A percentile compares a stretch with the other conserved stretches of the same genome.
Evolutionary conservation across 1,140 invertebrate species (phyloP).

Genomic region (Melanaphis sacchari): DNA sequence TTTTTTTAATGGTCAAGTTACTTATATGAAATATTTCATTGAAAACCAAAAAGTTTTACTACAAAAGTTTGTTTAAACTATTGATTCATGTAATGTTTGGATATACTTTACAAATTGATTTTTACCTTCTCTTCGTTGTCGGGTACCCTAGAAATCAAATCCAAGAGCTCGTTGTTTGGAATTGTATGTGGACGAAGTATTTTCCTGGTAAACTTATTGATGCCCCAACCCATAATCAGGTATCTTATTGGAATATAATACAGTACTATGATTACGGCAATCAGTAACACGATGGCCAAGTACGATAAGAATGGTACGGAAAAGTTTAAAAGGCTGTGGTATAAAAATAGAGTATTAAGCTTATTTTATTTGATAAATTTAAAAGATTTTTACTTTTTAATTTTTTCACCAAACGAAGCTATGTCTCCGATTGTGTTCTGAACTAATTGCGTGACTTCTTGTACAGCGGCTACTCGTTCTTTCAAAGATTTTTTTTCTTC

Average conservation of each 20-base stretch:
- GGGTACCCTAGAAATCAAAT: slow-evolving; percentile 94
- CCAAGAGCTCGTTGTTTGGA: slow-evolving; percentile 96
- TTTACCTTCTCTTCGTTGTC: slow-evolving; percentile 91
- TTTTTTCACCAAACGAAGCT: slow-evolving; percentile 88
- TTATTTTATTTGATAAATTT: not conserved
- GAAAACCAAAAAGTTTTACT: not conserved
- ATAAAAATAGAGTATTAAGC: slow-evolving; percentile 56
- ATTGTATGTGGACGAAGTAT: slow-evolving; percentile 91
- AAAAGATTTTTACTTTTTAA: slow-evolving; percentile 80
- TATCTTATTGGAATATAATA: slow-evolving; percentile 92
- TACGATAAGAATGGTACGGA: slow-evolving; percentile 95
- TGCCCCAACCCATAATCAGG: slow-evolving; percentile 94
- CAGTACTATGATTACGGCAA: slow-evolving; percentile 77
- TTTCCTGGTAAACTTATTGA: slow-evolving; percentile 96
- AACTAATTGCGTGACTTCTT: slow-evolving; percentile 93
- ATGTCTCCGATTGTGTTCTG: slow-evolving; percentile 93
- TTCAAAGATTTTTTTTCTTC: slow-evolving; percentile 96
- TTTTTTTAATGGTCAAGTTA: not conserved
- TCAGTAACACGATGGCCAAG: slow-evolving; percentile 81
- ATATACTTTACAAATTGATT: slow-evolving; percentile 56
- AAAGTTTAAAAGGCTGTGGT: slow-evolving; percentile 91
- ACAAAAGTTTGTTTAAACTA: not conserved
- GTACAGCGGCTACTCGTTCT: slow-evolving; percentile 90
- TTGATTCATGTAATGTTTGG: not conserved
- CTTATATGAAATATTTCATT: not conserved